Conservation (phyloP, 2,797 vertebrate genomes). For the Catharus ustulatus region DNA sequence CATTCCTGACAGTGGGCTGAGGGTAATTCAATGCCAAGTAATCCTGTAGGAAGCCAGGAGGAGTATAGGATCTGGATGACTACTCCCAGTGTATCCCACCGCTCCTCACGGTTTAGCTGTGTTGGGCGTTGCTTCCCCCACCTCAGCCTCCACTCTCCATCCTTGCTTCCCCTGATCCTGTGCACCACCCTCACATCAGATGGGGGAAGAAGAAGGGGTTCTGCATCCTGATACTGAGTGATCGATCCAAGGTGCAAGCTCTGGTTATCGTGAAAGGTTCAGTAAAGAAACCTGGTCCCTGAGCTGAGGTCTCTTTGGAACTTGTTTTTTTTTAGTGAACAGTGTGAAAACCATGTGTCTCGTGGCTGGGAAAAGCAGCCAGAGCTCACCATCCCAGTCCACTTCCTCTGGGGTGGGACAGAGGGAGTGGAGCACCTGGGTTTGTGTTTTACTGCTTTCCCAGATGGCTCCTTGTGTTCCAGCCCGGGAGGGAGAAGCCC, state of each 20-base stretch:
- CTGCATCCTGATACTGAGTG: not conserved
- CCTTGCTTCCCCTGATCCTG: conserved; percentile 25
- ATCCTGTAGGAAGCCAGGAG: not conserved
- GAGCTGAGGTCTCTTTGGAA: not conserved
- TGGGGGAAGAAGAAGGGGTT: conserved; percentile 26
- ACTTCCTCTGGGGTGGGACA: not conserved
- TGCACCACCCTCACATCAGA: not conserved
- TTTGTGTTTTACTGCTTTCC: not conserved
- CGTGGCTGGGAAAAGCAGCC: not conserved
- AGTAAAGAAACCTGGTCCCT: conserved; percentile 38
- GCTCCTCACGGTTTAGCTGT: not conserved
- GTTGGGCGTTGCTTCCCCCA: not conserved
- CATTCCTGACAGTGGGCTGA: not conserved
- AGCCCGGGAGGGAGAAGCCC: not conserved
- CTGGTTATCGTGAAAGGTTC: not conserved
- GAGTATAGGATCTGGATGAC: fast-evolving
- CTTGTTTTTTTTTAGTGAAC: not conserved
- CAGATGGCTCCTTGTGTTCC: not conserved
- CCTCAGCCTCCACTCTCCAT: conserved; percentile 26
- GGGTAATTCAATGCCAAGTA: not conserved
- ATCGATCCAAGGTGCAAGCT: not conserved
- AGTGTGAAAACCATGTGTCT: not conserved
- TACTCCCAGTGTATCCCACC: not conserved
- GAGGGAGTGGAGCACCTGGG: not conserved
- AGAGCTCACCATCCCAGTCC: not conserved